Conservation (phyloP, 2,888 invertebrate genomes). For the Drosophila algonquin region DNA sequence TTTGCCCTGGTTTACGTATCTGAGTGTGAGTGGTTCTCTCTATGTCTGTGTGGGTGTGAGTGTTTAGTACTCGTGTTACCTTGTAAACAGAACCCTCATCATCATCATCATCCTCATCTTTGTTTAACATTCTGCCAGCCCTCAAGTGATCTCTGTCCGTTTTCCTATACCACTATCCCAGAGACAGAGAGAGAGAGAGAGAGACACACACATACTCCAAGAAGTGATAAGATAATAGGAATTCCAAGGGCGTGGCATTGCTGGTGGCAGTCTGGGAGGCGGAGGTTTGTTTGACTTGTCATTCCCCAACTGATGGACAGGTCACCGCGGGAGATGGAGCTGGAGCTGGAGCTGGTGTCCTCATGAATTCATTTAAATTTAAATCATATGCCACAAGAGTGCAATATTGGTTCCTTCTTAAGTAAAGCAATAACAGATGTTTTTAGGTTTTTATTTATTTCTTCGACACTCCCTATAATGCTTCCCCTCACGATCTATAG, state of each 20-base stretch:
- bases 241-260: background rate
- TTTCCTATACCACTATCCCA: constrained; percentile 13
- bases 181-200: constrained; percentile 6
- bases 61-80: constrained; percentile 51
- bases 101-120: constrained; percentile 60
- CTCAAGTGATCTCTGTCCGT: constrained; percentile 69
- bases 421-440: too few species aligned
- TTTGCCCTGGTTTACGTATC: background rate
- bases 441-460: too few species aligned
- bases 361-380: constrained; percentile 7
- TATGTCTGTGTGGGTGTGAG: constrained; percentile 30
- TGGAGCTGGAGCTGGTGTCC: background rate
- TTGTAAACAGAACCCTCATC: constrained; percentile 65
- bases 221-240: constrained; percentile 15
- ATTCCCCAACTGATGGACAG: background rate
- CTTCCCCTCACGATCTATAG: background rate
- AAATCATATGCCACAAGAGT: background rate
- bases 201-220: constrained; percentile 13
- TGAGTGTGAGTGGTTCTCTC: background rate
- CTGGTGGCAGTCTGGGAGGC: background rate
- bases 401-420: too few species aligned
- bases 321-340: background rate
- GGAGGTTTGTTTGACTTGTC: background rate
- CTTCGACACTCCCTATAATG: background rate
- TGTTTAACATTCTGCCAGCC: constrained; percentile 66